Conservation (phyloP, 2,888 invertebrate species). For the Eupithecia centaureata region DNA sequence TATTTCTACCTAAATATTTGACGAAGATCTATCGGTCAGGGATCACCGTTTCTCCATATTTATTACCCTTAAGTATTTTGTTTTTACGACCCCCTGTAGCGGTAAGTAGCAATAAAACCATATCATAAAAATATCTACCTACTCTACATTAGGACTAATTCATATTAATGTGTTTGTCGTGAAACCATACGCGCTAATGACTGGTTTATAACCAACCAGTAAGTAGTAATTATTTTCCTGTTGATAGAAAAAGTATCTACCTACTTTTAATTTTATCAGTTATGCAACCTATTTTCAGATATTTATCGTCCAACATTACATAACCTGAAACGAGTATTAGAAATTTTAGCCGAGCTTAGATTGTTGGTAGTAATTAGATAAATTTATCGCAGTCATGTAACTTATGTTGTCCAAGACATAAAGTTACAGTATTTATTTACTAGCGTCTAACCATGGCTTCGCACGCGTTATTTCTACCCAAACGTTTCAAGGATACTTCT, state of each 20-base stretch:
- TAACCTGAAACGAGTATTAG: background rate
- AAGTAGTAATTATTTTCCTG: background rate
- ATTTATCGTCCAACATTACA: background rate
- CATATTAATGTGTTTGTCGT: slow-evolving; percentile 10
- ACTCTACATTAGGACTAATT: slow-evolving; percentile 1
- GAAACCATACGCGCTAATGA: background rate
- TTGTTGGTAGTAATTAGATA: too few relatives aligned
- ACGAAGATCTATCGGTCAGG: background rate
- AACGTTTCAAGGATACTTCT: too few relatives aligned
- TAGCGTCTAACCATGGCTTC: background rate
- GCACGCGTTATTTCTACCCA: background rate
- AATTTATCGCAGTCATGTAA: too few relatives aligned
- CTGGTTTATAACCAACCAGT: background rate
- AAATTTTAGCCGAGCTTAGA: too few relatives aligned
- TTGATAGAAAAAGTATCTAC: background rate
- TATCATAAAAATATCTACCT: slow-evolving; percentile 6
- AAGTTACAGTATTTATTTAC: too few relatives aligned
- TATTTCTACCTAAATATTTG: background rate
- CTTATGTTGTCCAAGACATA: too few relatives aligned
- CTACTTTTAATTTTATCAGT: background rate
- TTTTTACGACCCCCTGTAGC: slow-evolving; percentile 11
- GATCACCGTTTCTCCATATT: background rate
- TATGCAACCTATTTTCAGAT: background rate
- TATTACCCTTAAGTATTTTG: slow-evolving; percentile 7
- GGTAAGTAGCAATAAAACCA: slow-evolving; percentile 8